phyloP scores from a whole-genome alignment of 2,113 vertebrate species.

The Lycaon pictus region DNA sequence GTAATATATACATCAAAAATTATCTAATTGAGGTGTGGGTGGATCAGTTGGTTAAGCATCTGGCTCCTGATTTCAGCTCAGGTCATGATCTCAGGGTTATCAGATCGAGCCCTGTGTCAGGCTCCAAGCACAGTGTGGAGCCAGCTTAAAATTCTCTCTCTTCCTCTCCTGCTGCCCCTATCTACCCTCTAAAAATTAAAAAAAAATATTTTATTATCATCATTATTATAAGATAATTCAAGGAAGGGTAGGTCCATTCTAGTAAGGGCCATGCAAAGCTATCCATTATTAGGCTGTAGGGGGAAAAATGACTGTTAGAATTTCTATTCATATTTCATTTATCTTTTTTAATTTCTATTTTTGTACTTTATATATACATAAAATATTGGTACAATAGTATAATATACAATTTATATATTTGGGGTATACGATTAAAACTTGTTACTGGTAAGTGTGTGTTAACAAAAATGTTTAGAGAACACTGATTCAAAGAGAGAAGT shows the following conservation, averaged over 20 bases:
- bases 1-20: background rate
- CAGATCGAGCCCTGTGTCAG: background rate
- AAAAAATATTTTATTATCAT: background rate
- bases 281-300: background rate
- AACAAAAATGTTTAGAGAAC: slow-evolving; percentile 20
- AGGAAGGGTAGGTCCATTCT: background rate
- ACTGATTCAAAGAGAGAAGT: background rate
- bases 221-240: background rate
- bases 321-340: background rate
- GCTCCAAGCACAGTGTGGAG: background rate
- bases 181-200: background rate
- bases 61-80: background rate
- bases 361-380: background rate
- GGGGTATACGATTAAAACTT: background rate
- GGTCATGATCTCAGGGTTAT: background rate
- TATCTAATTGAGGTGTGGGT: background rate
- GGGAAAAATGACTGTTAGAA: background rate
- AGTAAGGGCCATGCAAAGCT: background rate
- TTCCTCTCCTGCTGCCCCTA: background rate
- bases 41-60: background rate
- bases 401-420: background rate
- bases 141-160: background rate
- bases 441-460: background rate
- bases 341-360: background rate
- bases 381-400: background rate